Base-by-base conservation (phyloP, 1,140 invertebrate genomes). In the Zaprionus davidi region DNA sequence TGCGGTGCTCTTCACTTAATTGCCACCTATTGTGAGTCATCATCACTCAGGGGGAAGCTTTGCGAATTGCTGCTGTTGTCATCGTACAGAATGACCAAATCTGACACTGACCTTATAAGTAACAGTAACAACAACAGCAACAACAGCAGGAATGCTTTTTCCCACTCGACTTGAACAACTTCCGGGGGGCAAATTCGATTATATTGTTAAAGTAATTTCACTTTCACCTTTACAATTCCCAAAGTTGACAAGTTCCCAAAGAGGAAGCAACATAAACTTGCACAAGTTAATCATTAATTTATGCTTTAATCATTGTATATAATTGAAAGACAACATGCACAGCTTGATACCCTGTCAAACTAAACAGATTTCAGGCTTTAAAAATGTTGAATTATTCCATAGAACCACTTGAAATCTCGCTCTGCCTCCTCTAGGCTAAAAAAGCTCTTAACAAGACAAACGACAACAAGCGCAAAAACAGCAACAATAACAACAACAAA, bases 91-190 rank as follows among this genome's bases (percentile, higher is more conserved):
- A 72, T 78, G 82, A 82, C 68, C 82, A 85, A 81, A 79, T 73
- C 75, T 80, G 79, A 82, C 76, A 82, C 77, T 87, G 83, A 86
- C 82, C 82, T 86, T 86, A 82, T 69, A 76, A 57, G 79, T 60
- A 58, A 53, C 15, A 59, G 13, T 28, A 69, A 36, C 22, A 44
- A 5, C 6, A 69, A 24, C 7, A 58, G 20, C 38, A 65, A 6
- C 26, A 65, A n/a, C 51, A 53, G 17, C 12, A 51, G 31, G 9
- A 34, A 34, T 3, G 31, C 15, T 9, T 31, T 67, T 51, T 38
- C 49, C 55, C 59, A 70, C 76, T 80, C 80, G 64, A 74, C 70
- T 70, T 72, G 58, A 85, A 79, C 82, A 81, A 86, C 82, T 87
- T 86, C 82, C 82, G 76, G 49, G 57, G 31, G 9, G 15, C 53